Evolutionary conservation across 2,797 vertebrate genomes (phyloP).

Genomic region (Columba guinea): DNA sequence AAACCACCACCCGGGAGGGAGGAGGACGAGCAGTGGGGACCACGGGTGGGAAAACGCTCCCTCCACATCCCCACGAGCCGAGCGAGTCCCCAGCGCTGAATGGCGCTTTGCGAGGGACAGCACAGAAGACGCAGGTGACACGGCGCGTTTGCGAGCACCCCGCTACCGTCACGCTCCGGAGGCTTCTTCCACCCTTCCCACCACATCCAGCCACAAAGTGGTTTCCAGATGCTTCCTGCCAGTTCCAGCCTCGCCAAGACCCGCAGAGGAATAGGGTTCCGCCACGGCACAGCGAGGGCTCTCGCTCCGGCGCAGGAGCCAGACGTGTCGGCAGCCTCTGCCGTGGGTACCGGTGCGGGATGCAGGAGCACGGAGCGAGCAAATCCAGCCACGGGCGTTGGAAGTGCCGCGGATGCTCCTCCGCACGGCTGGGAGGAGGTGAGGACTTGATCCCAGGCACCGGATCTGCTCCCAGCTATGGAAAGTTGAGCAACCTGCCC

Average conservation of each 20-base stretch:
- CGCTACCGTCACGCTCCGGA: fast-evolving
- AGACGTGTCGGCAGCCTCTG: neutral
- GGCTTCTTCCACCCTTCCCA: neutral
- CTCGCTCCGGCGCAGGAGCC: neutral
- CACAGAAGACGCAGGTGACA: neutral
- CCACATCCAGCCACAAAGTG: neutral
- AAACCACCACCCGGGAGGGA: neutral
- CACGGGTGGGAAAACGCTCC: fast-evolving
- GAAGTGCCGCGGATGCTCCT: neutral
- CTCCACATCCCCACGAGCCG: fast-evolving
- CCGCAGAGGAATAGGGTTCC: fast-evolving
- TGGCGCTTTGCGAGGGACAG: fast-evolving
- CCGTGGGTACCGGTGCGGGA: fast-evolving
- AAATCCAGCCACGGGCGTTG: fast-evolving
- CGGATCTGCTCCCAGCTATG: neutral
- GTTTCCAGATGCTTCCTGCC: neutral
- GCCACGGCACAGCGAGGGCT: fast-evolving
- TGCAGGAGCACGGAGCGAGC: fast-evolving
- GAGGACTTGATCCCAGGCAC: neutral
- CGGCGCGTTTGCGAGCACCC: fast-evolving
- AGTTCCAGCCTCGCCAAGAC: neutral
- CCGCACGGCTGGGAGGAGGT: neutral
- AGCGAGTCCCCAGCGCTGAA: fast-evolving
- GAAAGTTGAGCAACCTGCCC: neutral
- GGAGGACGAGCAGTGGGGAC: neutral